A percentile compares a stretch with the other conserved stretches of the same genome.
Evolutionary conservation across 2,888 invertebrate species (phyloP).

Genomic region (Mythimna lalbum): DNA sequence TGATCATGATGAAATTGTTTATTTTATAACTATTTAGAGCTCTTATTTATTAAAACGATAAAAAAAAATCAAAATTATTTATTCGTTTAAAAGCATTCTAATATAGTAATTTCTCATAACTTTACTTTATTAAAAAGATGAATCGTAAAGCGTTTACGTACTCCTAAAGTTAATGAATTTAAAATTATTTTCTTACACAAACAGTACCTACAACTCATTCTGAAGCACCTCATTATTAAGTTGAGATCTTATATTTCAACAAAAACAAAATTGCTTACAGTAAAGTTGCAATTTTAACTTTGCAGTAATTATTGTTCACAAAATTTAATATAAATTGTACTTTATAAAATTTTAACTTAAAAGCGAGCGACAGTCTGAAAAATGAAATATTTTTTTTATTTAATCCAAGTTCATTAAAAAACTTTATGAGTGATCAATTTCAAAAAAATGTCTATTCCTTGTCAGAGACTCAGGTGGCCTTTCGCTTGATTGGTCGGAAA

Average conservation of each 20-base stretch:
- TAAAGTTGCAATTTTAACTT: slow-evolving; percentile 24
- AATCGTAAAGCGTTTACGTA: neutral
- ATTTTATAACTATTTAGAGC: too few relatives aligned
- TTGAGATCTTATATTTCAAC: slow-evolving; percentile 11
- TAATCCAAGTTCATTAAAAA: slow-evolving; percentile 6
- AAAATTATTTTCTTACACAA: slow-evolving; percentile 16
- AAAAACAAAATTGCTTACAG: slow-evolving; percentile 1
- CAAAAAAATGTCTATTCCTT: neutral
- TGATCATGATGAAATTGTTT: too few relatives aligned
- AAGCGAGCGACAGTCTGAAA: neutral
- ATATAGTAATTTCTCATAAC: neutral
- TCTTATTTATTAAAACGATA: too few relatives aligned
- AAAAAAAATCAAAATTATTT: too few relatives aligned
- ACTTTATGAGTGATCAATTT: slow-evolving; percentile 10
- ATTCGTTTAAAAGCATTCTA: too few relatives aligned
- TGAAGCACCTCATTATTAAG: slow-evolving; percentile 27
- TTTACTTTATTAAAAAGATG: slow-evolving; percentile 8
- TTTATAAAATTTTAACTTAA: neutral
- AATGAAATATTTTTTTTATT: slow-evolving; percentile 1
- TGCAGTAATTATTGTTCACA: slow-evolving; percentile 15
- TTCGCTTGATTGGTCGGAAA: neutral
- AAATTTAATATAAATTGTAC: slow-evolving; percentile 11
- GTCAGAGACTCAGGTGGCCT: neutral
- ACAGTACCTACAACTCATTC: neutral
- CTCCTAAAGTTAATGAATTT: slow-evolving; percentile 3